Evolutionary conservation across 2,797 vertebrate species (phyloP).

Genomic region (Anisognathus igniventris): DNA sequence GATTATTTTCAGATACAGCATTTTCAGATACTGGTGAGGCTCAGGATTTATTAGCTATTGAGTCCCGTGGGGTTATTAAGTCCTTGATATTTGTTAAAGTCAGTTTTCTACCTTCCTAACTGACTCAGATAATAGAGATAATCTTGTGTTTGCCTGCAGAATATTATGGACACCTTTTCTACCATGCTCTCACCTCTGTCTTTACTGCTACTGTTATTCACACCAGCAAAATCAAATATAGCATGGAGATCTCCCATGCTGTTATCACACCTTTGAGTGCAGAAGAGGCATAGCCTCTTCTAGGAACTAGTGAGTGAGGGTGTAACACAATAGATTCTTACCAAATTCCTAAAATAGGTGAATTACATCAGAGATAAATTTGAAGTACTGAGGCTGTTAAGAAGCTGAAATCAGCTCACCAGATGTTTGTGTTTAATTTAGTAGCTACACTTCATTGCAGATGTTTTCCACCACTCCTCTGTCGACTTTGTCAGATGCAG

Average conservation of each 20-base stretch:
- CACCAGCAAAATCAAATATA: neutral
- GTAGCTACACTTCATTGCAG: neutral
- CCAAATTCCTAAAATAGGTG: neutral
- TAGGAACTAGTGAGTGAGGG: neutral
- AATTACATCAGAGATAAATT: neutral
- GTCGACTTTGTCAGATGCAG: neutral
- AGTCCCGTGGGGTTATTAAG: neutral
- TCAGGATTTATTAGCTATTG: neutral
- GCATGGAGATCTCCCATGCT: neutral
- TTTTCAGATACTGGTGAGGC: neutral
- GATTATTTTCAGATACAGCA: neutral
- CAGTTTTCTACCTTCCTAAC: neutral
- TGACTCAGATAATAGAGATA: neutral
- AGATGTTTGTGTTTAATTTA: constrained; percentile 1
- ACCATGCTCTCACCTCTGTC: neutral
- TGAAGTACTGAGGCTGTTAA: neutral
- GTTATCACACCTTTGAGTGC: neutral
- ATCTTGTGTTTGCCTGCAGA: neutral
- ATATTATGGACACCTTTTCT: neutral
- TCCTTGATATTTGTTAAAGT: neutral
- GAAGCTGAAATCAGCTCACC: neutral
- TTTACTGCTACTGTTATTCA: neutral
- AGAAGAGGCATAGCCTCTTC: neutral
- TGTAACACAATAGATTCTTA: neutral
- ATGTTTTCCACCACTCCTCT: neutral